Conservation (phyloP, 2,797 vertebrate species). For the Halcyon leucocephala region DNA sequence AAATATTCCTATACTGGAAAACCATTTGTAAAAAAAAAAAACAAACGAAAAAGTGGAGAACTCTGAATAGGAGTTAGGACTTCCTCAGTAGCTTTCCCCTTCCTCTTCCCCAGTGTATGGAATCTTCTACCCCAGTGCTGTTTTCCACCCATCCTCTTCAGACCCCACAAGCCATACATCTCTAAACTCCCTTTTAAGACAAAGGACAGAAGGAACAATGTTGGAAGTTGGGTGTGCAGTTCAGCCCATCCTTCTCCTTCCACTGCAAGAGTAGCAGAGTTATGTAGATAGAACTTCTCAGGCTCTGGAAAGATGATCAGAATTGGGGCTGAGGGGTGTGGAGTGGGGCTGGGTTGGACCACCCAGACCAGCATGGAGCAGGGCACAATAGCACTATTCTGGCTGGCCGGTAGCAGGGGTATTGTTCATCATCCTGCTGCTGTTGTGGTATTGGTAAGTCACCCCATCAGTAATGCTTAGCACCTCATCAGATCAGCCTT, state of each 20-base stretch:
- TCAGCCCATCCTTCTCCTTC: neutral
- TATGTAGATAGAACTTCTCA: neutral
- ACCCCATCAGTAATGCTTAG: neutral
- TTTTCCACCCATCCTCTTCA: neutral
- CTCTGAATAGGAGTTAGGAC: neutral
- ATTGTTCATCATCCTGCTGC: accelerated
- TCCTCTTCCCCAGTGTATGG: neutral
- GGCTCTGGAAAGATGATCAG: neutral
- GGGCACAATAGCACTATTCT: neutral
- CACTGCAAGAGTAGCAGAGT: accelerated
- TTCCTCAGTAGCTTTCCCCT: accelerated
- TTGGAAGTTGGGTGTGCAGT: neutral
- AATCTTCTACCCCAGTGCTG: neutral
- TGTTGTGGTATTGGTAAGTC: neutral
- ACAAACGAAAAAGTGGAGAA: neutral
- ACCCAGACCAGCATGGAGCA: neutral
- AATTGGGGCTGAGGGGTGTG: neutral
- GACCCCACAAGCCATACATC: neutral
- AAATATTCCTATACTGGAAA: neutral
- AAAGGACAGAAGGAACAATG: neutral
- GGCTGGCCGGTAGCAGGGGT: neutral
- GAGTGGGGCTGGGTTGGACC: neutral
- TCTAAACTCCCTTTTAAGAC: neutral
- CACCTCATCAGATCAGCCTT: slow-evolving; percentile 22
- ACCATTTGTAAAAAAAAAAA: neutral